Conservation (phyloP, 2,113 vertebrate species). For the Thunnus thynnus region DNA sequence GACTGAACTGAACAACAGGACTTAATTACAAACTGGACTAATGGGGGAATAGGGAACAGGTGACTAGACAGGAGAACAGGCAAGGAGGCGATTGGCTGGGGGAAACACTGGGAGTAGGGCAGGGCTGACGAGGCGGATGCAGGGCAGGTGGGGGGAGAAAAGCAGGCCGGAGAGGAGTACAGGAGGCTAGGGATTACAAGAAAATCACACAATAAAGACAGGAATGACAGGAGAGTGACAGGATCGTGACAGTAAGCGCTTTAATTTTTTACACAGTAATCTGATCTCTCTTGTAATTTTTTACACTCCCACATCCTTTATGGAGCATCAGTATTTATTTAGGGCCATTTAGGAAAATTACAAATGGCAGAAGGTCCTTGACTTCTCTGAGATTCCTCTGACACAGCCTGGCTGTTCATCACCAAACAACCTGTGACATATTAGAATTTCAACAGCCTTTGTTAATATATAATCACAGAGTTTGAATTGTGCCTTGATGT, state of each 20-base stretch:
- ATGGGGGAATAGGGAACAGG: too few relatives aligned
- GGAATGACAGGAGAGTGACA: too few relatives aligned
- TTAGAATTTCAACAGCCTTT: conserved; percentile 10
- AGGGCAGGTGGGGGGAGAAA: too few relatives aligned
- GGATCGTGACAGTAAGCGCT: neutral
- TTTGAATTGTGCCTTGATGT: conserved; percentile 91
- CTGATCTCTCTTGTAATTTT: conserved; percentile 8
- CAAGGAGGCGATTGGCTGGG: too few relatives aligned
- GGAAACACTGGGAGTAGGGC: too few relatives aligned
- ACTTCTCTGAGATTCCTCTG: conserved; percentile 32
- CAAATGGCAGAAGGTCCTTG: conserved; percentile 10
- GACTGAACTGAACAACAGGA: too few relatives aligned
- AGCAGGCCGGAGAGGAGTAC: too few relatives aligned
- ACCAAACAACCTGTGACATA: conserved; percentile 9
- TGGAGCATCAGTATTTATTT: neutral
- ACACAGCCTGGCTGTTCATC: conserved; percentile 33
- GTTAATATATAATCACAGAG: conserved; percentile 79
- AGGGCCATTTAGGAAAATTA: neutral
- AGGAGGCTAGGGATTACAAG: too few relatives aligned
- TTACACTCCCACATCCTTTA: neutral
- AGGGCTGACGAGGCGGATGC: too few relatives aligned
- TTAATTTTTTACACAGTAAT: conserved; percentile 1
- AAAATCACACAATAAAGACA: too few relatives aligned
- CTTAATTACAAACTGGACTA: too few relatives aligned
- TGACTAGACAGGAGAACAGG: too few relatives aligned